These are phyloP conservation scores for Globia sparganii DNA, from an alignment of 2,888 invertebrate species.

Conservation along the genomic window DNA sequence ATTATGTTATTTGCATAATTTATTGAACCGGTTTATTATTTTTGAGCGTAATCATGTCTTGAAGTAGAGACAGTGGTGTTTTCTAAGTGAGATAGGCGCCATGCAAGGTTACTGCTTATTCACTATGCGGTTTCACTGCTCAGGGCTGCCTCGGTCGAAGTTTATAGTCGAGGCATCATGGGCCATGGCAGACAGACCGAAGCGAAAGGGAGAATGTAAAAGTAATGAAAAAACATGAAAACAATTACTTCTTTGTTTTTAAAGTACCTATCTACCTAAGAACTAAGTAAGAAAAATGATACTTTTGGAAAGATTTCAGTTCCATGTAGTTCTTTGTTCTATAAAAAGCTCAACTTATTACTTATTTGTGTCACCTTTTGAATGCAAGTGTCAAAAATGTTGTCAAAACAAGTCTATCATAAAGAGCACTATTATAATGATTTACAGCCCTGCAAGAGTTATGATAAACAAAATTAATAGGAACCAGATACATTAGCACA, in stretches of 20 bases:
- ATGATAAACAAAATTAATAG: conserved; percentile 62
- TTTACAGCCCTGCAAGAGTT: conserved; percentile 51
- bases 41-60: conserved; percentile 56
- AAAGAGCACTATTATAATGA: conserved; percentile 20
- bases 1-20: conserved; percentile 73
- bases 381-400: neutral
- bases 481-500: conserved; percentile 70
- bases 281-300: neutral
- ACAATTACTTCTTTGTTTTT: neutral
- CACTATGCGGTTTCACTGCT: conserved; percentile 35
- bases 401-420: conserved; percentile 1
- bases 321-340: neutral
- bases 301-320: neutral
- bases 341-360: neutral
- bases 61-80: conserved; percentile 59
- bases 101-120: conserved; percentile 58
- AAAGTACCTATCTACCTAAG: neutral
- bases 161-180: neutral
- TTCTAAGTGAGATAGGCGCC: conserved; percentile 62
- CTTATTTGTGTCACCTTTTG: neutral
- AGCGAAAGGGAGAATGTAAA: neutral
- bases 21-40: conserved; percentile 65
- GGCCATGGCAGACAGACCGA: neutral
- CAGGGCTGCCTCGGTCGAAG: conserved; percentile 47
- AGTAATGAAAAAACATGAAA: neutral